Evolutionary conservation across 1,140 invertebrate genomes (phyloP).

Genomic region (Protaetia brevitarsis): DNA sequence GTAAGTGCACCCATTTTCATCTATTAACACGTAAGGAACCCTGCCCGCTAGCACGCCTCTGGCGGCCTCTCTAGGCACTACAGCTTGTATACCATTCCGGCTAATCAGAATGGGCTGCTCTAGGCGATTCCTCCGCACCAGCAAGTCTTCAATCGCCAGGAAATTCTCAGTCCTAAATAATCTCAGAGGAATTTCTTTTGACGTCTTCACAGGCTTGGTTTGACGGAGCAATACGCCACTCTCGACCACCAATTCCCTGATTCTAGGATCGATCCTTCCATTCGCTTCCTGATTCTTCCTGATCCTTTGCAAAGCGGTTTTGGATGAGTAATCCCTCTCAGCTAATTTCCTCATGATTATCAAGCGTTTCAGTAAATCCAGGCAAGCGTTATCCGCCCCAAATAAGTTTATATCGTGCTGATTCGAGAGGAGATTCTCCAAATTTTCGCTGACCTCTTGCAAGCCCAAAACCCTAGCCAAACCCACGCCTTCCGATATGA

Average conservation of each 20-base stretch:
- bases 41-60: slow-evolving; percentile 70
- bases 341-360: slow-evolving; percentile 70
- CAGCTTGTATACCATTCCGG: slow-evolving; percentile 71
- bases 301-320: slow-evolving; percentile 58
- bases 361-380: slow-evolving; percentile 68
- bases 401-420: slow-evolving; percentile 60
- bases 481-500: slow-evolving; percentile 62
- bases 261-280: slow-evolving; percentile 63
- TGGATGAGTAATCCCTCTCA: slow-evolving; percentile 61
- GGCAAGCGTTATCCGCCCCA: slow-evolving; percentile 61
- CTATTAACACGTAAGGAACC: slow-evolving; percentile 71
- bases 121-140: slow-evolving; percentile 60
- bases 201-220: slow-evolving; percentile 52
- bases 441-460: slow-evolving; percentile 35
- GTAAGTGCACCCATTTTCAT: slow-evolving; percentile 71
- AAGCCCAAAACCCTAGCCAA: slow-evolving; percentile 65
- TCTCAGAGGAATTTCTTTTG: slow-evolving; percentile 63
- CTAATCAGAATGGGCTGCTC: slow-evolving; percentile 66
- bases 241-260: slow-evolving; percentile 66
- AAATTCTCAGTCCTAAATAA: slow-evolving; percentile 65
- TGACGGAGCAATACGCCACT: slow-evolving; percentile 62
- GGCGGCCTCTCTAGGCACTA: slow-evolving; percentile 71
- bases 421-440: slow-evolving; percentile 49
- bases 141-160: slow-evolving; percentile 71
- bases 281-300: slow-evolving; percentile 62